phyloP scores from a whole-genome alignment of 2,113 vertebrate genomes.

The Odobenus rosmarus region DNA sequence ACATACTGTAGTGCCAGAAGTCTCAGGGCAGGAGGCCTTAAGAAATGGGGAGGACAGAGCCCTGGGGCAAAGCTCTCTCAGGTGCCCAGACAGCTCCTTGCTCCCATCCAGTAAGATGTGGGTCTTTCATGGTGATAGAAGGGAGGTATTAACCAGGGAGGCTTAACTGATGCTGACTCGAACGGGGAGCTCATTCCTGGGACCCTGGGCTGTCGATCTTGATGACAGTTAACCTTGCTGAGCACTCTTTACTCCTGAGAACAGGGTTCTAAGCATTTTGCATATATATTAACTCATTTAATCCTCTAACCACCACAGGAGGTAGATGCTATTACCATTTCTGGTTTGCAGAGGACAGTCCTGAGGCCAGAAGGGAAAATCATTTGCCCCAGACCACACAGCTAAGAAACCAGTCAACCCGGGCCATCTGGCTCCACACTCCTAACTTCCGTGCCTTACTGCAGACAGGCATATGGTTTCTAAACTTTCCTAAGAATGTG shows the following conservation, averaged over 20 bases:
- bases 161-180: background rate
- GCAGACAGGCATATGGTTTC: background rate
- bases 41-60: background rate
- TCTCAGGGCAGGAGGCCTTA: background rate
- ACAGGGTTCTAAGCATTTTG: background rate
- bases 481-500: background rate
- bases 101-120: background rate
- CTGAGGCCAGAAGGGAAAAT: background rate
- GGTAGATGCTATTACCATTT: background rate
- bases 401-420: background rate
- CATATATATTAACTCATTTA: background rate
- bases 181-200: background rate
- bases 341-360: background rate
- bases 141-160: background rate
- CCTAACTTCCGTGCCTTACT: background rate
- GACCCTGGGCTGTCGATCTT: background rate
- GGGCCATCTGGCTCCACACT: background rate
- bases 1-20: background rate
- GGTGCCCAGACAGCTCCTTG: background rate
- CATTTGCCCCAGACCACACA: background rate
- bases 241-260: background rate
- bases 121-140: constrained; percentile 65
- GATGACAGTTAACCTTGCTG: background rate
- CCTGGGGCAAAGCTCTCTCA: background rate
- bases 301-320: background rate